Evolutionary conservation across 2,113 vertebrate species (phyloP).

Genomic region (Petroica traversi): DNA sequence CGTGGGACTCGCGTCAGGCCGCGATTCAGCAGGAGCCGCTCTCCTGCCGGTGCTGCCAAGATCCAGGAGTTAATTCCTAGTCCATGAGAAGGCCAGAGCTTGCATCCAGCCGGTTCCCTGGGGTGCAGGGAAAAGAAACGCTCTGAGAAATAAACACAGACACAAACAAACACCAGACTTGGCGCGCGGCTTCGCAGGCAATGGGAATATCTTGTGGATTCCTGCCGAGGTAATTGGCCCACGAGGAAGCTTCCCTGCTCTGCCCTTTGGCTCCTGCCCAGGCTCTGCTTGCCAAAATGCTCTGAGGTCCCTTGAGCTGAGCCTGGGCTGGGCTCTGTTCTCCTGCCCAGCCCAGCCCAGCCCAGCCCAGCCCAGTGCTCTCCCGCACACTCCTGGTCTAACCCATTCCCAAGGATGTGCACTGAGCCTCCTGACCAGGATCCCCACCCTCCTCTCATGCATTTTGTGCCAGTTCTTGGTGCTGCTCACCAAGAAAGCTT

Average conservation of each 20-base stretch:
- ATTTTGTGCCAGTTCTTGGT: not conserved
- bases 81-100: slow-evolving; percentile 58
- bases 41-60: not conserved
- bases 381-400: not conserved
- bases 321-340: not conserved
- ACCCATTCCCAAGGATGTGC: not conserved
- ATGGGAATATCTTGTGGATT: slow-evolving; percentile 59
- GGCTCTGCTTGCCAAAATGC: not conserved
- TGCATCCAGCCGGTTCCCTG: slow-evolving; percentile 44
- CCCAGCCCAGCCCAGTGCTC: not conserved
- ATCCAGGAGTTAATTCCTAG: slow-evolving; percentile 54
- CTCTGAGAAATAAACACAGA: slow-evolving; percentile 62
- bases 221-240: slow-evolving; percentile 25
- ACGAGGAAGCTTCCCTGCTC: not conserved
- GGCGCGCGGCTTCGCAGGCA: slow-evolving; percentile 17
- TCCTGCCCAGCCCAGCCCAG: not conserved
- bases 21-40: not conserved
- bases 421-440: not conserved
- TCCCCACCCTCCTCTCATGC: not conserved
- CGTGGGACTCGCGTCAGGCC: not conserved
- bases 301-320: not conserved
- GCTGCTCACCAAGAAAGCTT: not conserved
- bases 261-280: not conserved
- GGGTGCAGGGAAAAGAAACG: slow-evolving; percentile 31
- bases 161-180: slow-evolving; percentile 60